Percentiles rank a stretch among this genome's conserved stretches.
These are phyloP conservation scores for Cylindroiulus punctatus DNA, from an alignment of 2,888 invertebrate genomes.

Conservation along the genomic window DNA sequence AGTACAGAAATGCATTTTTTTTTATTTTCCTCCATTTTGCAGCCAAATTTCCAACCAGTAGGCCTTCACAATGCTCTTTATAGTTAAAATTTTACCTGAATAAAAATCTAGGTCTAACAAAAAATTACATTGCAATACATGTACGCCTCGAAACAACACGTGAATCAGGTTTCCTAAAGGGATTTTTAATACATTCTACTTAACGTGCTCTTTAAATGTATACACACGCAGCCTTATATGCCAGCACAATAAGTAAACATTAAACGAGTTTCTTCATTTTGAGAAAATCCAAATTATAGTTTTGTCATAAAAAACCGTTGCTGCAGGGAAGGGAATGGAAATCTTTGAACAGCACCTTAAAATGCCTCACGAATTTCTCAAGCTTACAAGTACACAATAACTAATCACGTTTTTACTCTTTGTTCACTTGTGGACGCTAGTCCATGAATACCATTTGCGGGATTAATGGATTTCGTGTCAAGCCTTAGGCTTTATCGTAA, in stretches of 20 bases:
- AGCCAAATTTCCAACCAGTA: not conserved
- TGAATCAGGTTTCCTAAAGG: not conserved
- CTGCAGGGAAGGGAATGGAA: slow-evolving; percentile 2
- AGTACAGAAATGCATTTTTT: not conserved
- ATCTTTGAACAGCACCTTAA: slow-evolving; percentile 1
- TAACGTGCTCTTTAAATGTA: slow-evolving; percentile 33
- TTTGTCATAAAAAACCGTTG: slow-evolving; percentile 5
- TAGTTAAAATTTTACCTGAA: not conserved
- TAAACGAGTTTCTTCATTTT: slow-evolving; percentile 17
- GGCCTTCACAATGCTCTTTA: not conserved
- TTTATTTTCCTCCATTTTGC: not conserved
- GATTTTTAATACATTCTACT: not conserved
- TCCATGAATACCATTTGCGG: slow-evolving; percentile 17
- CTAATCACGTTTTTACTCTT: slow-evolving; percentile 33
- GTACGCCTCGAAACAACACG: not conserved
- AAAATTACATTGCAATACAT: not conserved
- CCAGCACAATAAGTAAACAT: slow-evolving; percentile 6
- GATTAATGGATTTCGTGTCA: slow-evolving; percentile 42
- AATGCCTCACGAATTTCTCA: slow-evolving; percentile 34
- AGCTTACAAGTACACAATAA: slow-evolving; percentile 4
- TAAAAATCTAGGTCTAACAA: not conserved
- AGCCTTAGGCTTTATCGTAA: not conserved
- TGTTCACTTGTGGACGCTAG: slow-evolving; percentile 4
- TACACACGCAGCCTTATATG: slow-evolving; percentile 9
- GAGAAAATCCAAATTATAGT: slow-evolving; percentile 29